A percentile compares a stretch with the other conserved stretches of the same genome.
phyloP scores from a whole-genome alignment of 1,140 invertebrate species.

The Apis florea region DNA sequence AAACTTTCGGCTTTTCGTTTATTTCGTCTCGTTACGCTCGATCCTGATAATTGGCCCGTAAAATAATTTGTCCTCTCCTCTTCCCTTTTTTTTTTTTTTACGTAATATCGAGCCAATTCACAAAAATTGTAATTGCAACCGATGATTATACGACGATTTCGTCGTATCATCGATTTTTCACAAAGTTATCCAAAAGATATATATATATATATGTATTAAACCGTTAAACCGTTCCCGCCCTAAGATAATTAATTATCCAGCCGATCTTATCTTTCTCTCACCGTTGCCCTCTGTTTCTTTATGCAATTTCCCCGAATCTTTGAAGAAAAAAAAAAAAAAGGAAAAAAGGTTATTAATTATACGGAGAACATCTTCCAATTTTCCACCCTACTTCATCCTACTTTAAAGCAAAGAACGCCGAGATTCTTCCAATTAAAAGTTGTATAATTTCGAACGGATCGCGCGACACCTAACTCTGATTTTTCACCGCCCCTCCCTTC shows the following conservation, averaged over 20 bases:
- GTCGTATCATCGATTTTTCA: too few relatives aligned
- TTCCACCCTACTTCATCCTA: background rate
- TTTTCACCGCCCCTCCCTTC: background rate
- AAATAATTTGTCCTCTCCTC: background rate
- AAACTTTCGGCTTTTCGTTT: background rate
- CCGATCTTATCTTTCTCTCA: too few relatives aligned
- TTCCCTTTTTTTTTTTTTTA: background rate
- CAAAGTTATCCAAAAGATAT: too few relatives aligned
- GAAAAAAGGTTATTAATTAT: conserved; percentile 12
- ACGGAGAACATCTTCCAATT: background rate
- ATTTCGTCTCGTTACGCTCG: background rate
- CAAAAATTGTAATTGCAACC: too few relatives aligned
- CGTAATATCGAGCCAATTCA: background rate
- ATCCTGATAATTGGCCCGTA: background rate
- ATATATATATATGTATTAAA: too few relatives aligned
- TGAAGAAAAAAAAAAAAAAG: background rate
- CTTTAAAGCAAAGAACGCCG: background rate
- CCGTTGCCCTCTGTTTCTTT: background rate
- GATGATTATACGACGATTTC: too few relatives aligned
- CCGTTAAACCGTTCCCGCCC: background rate
- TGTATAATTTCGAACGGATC: background rate
- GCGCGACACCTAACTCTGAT: background rate
- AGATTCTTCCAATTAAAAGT: conserved; percentile 27
- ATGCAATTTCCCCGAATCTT: background rate
- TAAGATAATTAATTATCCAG: background rate